Percentiles rank a stretch among this genome's conserved stretches.
Evolutionary conservation across 2,797 vertebrate species (phyloP).

Genomic region (Siniperca undulata): DNA sequence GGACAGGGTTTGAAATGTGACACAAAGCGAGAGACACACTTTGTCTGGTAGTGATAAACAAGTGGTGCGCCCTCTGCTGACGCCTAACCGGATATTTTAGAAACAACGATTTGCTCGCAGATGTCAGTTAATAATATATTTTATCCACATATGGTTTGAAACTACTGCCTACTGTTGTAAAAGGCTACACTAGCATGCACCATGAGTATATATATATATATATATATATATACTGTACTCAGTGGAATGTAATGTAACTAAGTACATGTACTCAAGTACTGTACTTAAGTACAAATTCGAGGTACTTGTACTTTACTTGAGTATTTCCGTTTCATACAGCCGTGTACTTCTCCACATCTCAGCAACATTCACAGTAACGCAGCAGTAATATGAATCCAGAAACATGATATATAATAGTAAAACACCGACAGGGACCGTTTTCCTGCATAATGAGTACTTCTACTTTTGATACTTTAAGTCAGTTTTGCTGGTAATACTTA

Average conservation of each 20-base stretch:
- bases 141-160: not conserved
- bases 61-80: slow-evolving; percentile 32
- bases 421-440: no score
- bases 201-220: no score
- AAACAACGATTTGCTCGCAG: not conserved
- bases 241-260: not conserved
- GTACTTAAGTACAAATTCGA: not conserved
- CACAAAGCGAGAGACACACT: not conserved
- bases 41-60: not conserved
- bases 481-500: no score
- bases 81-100: accelerated
- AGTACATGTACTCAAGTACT: not conserved
- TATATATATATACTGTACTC: no score
- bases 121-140: not conserved
- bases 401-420: no score
- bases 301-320: not conserved
- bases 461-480: no score
- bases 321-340: not conserved
- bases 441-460: no score
- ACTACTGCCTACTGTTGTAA: not conserved
- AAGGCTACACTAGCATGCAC: no score
- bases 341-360: no score
- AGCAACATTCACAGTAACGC: no score
- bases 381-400: no score
- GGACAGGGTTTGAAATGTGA: not conserved